phyloP scores from a whole-genome alignment of 2,113 vertebrate species.

The Syrrhaptes paradoxus region DNA sequence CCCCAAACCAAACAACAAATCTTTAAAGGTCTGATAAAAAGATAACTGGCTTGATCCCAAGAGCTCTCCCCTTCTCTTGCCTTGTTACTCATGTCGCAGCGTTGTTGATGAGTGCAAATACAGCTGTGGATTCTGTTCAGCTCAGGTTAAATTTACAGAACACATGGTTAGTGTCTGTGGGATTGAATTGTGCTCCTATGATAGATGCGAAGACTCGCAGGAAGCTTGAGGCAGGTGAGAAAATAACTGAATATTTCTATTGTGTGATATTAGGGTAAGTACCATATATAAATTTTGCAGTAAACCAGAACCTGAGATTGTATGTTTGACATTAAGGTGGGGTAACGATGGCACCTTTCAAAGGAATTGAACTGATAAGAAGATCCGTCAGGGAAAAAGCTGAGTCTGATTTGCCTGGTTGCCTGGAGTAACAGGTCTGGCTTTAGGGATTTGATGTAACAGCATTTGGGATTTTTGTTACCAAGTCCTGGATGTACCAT shows the following conservation, averaged over 20 bases:
- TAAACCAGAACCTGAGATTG: neutral
- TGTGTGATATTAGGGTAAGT: neutral
- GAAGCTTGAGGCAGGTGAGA: neutral
- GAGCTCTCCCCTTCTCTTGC: neutral
- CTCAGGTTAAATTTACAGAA: neutral
- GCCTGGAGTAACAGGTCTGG: neutral
- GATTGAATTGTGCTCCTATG: neutral
- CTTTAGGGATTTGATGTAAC: neutral
- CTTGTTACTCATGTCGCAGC: accelerated
- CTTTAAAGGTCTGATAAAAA: neutral
- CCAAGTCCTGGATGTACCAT: accelerated
- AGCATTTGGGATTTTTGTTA: neutral
- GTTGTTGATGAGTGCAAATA: neutral
- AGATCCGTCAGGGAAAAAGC: neutral
- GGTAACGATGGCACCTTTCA: neutral
- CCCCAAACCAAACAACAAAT: accelerated
- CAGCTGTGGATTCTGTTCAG: neutral
- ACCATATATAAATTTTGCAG: neutral
- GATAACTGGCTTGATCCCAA: neutral
- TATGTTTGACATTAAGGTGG: neutral
- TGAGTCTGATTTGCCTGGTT: neutral
- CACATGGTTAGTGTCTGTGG: accelerated
- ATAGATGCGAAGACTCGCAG: neutral
- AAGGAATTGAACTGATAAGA: neutral
- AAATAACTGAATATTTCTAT: neutral